Percentiles rank a stretch among this genome's conserved stretches.
These are phyloP conservation scores for Chelidonichthys spinosus DNA, from an alignment of 2,797 vertebrate genomes.

Conservation along the genomic window DNA sequence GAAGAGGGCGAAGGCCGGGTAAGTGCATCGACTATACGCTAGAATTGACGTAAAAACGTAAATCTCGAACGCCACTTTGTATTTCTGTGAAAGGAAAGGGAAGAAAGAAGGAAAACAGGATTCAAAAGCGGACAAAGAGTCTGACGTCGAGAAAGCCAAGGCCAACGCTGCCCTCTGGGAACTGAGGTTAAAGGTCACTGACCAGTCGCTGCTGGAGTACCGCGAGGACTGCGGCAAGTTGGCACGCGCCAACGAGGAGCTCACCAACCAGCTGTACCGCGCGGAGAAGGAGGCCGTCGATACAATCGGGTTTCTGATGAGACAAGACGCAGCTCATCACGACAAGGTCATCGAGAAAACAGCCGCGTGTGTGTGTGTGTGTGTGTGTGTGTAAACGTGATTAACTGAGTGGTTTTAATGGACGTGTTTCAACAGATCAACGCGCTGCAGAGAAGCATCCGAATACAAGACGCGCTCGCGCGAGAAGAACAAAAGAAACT, in stretches of 20 bases:
- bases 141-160: conserved; percentile 85
- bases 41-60: not conserved
- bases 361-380: no score
- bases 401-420: not conserved
- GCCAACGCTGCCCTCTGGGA: conserved; percentile 89
- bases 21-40: conserved; percentile 36
- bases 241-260: conserved; percentile 83
- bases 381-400: not conserved
- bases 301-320: conserved; percentile 77
- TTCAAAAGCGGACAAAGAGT: conserved; percentile 80
- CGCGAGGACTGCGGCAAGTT: conserved; percentile 79
- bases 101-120: conserved; percentile 82
- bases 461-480: conserved; percentile 73
- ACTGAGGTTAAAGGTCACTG: conserved; percentile 83
- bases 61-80: not conserved
- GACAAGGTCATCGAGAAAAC: conserved; percentile 69
- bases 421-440: conserved; percentile 78
- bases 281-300: conserved; percentile 85
- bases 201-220: conserved; percentile 82
- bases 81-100: conserved; percentile 72
- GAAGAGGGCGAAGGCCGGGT: conserved; percentile 78
- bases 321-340: conserved; percentile 81
- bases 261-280: conserved; percentile 82
- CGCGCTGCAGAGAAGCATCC: conserved; percentile 81
- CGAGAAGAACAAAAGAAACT: conserved; percentile 82